Conservation (phyloP, 2,113 vertebrate species). For the Chinchilla lanigera region DNA sequence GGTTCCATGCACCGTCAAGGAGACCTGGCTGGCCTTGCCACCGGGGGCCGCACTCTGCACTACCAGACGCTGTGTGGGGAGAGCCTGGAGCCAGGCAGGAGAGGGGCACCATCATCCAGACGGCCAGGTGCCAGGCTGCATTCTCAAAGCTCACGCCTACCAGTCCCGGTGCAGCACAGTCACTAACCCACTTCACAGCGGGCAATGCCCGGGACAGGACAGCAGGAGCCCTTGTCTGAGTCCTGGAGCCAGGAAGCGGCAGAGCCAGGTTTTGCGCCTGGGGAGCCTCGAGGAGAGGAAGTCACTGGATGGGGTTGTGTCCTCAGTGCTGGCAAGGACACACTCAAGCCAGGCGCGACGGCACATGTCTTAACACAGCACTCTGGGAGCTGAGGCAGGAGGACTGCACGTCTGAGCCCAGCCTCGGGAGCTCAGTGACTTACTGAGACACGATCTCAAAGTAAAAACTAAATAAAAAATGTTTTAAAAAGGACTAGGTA, state of each 20-base stretch:
- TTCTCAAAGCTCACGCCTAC: neutral
- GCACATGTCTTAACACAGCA: neutral
- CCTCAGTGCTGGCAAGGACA: neutral
- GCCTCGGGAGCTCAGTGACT: neutral
- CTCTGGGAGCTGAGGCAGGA: neutral
- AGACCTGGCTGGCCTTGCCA: slow-evolving; percentile 80
- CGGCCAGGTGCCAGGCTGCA: neutral
- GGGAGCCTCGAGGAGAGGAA: neutral
- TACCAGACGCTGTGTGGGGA: slow-evolving; percentile 81
- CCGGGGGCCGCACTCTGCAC: slow-evolving; percentile 81
- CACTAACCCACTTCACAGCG: neutral
- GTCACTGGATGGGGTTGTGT: neutral
- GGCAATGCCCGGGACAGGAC: neutral
- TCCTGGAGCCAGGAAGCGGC: neutral
- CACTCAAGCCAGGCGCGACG: neutral
- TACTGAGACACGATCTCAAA: neutral
- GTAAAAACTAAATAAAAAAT: neutral
- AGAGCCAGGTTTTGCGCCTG: neutral
- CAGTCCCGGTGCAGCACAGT: neutral
- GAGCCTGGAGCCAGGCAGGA: slow-evolving; percentile 1
- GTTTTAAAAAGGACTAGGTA: too few species aligned
- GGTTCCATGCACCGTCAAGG: slow-evolving; percentile 79
- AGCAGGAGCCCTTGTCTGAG: neutral
- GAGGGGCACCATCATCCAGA: neutral
- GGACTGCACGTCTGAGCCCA: neutral